Evolutionary conservation across 2,888 invertebrate genomes (phyloP), one percentile per base, ranked within the genome.

Genomic region (Chaitophorus viminalis): DNA sequence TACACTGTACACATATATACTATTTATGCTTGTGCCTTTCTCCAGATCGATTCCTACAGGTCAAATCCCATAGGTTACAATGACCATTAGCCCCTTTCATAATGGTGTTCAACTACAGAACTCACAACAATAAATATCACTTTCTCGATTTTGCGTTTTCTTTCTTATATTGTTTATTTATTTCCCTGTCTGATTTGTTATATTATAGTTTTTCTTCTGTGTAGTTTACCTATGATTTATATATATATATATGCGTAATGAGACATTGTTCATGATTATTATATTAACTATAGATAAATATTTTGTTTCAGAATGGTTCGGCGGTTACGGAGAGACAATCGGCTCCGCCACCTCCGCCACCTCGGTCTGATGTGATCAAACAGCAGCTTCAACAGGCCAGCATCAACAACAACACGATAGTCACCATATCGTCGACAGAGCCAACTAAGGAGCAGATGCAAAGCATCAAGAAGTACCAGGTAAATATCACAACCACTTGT

Each of bases 381-480:
- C 88, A 89, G 77, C 88, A 82, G 89, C 89, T 89, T 72, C 89
- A 82, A 17, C 89, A 82, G 68, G 93, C 90, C 94, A 74, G 82
- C 76, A 86, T 88, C 91, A 91, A 91, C 92, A 82, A 93, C 90
- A 92, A 92, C 90, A 92, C 92, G 90, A 90, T 90, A 68, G 89
- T 86, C 78, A 89, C 90, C 81, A 88, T 89, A 75, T 88, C 89
- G 70, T 89, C 89, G 70, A 90, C 90, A 85, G 93, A 94, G 90
- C 95, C 96, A 90, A 96, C 96, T 89, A 94, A 95, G 91, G 97
- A 98, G 91, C 97, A 98, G 92, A 93, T 97, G 92, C 96, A 97
- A 91, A 96, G 96, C 92, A 97, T 98, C 91, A 95, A 95, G 91
- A 97, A 97, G 92, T 98, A 97, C 92, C 97, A 97, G 95, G 97